Conservation (phyloP, 2,113 vertebrate species). For the Guaruba guarouba region DNA sequence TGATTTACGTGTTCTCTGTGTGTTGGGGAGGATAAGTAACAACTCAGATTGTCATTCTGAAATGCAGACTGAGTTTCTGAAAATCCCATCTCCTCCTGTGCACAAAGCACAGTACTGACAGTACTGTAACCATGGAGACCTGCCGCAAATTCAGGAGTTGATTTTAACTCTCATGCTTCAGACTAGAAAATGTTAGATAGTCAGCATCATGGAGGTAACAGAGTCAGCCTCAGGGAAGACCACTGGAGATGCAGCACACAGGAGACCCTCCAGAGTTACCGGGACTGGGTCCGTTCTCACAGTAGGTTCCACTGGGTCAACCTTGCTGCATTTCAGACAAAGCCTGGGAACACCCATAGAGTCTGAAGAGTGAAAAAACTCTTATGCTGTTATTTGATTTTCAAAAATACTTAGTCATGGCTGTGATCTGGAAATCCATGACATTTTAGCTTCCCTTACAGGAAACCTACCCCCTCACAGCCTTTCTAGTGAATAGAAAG, state of each 20-base stretch:
- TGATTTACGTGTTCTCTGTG: slow-evolving; percentile 23
- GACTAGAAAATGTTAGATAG: neutral
- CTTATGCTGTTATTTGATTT: neutral
- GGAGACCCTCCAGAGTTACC: neutral
- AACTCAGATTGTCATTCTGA: slow-evolving; percentile 27
- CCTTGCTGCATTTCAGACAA: neutral
- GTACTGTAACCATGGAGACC: slow-evolving; percentile 75
- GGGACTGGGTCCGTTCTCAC: neutral
- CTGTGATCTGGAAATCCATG: neutral
- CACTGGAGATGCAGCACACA: neutral
- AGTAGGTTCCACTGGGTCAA: neutral
- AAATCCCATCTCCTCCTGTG: slow-evolving; percentile 37
- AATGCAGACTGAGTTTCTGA: slow-evolving; percentile 21
- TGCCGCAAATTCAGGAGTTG: neutral
- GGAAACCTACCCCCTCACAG: neutral
- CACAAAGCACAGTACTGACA: slow-evolving; percentile 30
- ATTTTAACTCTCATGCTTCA: slow-evolving; percentile 10
- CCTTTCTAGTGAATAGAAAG: neutral
- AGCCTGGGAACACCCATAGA: neutral
- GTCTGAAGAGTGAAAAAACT: neutral
- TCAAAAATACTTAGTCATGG: neutral
- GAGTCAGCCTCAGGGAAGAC: neutral
- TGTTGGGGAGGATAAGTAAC: neutral
- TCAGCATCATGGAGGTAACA: neutral
- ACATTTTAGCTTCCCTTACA: neutral